phyloP scores from a whole-genome alignment of 2,797 vertebrate genomes.

The Apogon hyalosoma region DNA sequence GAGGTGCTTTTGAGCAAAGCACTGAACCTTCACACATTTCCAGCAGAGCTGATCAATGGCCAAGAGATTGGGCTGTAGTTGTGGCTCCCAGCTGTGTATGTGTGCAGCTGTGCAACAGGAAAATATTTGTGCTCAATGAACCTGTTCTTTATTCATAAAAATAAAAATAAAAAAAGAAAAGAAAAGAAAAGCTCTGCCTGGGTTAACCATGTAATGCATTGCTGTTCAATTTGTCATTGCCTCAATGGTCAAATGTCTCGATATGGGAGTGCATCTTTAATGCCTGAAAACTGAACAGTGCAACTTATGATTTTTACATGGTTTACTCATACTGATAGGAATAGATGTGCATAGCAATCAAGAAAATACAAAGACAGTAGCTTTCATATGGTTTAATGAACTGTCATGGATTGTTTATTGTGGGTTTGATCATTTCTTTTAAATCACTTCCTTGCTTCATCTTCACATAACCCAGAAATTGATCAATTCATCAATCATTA shows the following conservation, averaged over 20 bases:
- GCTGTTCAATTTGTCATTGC: not conserved
- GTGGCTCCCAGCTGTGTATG: slow-evolving; percentile 10
- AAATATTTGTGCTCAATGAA: slow-evolving; percentile 4
- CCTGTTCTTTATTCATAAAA: not conserved
- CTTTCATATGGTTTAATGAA: slow-evolving; percentile 34
- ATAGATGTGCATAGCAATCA: not conserved
- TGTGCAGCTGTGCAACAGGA: slow-evolving; percentile 9
- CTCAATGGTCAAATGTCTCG: not conserved
- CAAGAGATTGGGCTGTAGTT: slow-evolving; percentile 15
- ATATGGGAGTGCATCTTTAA: not conserved
- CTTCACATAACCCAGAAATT: slow-evolving; percentile 28
- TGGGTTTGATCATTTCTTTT: slow-evolving; percentile 20
- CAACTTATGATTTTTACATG: slow-evolving; percentile 4
- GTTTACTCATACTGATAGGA: not conserved
- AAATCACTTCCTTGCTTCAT: slow-evolving; percentile 27
- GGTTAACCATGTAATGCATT: not conserved
- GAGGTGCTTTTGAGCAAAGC: not conserved
- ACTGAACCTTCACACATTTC: slow-evolving; percentile 11
- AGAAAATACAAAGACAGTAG: slow-evolving; percentile 16
- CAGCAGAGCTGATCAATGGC: slow-evolving; percentile 8
- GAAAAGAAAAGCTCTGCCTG: not conserved
- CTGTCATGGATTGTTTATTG: slow-evolving; percentile 49
- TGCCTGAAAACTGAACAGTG: too few relatives aligned
- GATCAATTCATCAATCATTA: slow-evolving; percentile 56
- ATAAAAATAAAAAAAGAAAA: too few relatives aligned